phyloP scores from a whole-genome alignment of 1,140 invertebrate genomes.

The Bradynema listronoti region DNA sequence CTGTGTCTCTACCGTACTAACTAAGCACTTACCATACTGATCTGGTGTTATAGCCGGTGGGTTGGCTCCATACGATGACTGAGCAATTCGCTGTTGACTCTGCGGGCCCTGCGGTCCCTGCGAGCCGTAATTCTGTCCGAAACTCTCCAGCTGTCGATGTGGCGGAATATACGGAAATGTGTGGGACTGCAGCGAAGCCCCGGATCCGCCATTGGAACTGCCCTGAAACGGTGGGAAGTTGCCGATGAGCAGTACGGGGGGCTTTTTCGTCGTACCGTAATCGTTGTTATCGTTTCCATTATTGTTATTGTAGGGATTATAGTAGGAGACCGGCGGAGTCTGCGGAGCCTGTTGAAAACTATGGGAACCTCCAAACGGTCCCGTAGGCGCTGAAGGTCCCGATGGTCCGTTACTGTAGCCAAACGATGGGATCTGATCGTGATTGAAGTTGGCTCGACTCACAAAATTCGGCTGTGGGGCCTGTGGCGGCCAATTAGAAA shows the following conservation, averaged over 20 bases:
- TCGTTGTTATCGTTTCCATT: neutral
- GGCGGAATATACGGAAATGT: neutral
- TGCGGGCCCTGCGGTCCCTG: too few relatives aligned
- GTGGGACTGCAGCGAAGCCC: neutral
- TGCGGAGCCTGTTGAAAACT: neutral
- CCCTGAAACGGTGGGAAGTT: constrained; percentile 17
- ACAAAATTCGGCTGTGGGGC: too few relatives aligned
- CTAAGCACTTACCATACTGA: neutral
- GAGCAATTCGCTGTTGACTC: too few relatives aligned
- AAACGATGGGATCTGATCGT: too few relatives aligned
- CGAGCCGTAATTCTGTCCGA: neutral
- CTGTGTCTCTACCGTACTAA: too few relatives aligned
- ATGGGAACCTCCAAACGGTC: neutral
- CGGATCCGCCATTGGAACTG: neutral
- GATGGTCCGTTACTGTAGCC: too few relatives aligned
- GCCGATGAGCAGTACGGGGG: constrained; percentile 24
- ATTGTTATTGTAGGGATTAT: neutral
- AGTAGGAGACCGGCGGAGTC: neutral
- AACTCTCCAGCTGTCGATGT: neutral
- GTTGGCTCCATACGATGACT: constrained; percentile 2
- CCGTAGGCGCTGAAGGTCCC: too few relatives aligned
- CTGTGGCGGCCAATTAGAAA: neutral
- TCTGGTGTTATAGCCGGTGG: neutral
- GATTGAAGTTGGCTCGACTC: neutral
- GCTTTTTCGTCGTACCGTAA: constrained; percentile 9